Evolutionary conservation across 2,113 vertebrate genomes (phyloP), one percentile per base, ranked within the genome.

Genomic region (Aspidoscelis tigris): DNA sequence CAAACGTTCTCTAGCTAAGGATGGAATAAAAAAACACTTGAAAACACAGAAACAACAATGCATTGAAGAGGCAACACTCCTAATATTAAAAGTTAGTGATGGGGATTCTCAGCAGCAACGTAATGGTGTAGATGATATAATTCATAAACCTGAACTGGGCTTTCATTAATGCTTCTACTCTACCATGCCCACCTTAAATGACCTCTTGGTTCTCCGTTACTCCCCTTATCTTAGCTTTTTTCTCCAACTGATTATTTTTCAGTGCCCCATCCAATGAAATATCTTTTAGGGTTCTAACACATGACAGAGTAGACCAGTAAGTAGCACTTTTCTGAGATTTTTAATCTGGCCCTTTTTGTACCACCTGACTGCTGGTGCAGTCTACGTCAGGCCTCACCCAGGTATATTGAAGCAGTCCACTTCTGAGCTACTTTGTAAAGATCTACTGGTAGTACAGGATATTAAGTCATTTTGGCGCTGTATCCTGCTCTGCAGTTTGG

Each of bases 21-120:
- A 64, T 53, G 61, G 16, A 10, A 39, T 47, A 66, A 4, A 66
- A 4, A 10, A 26, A 50, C 47, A 80, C 14, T n/a, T 69, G 44
- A n/a, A 69, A 65, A 84, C 68, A 12, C 69, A 69, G 53, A 80
- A 71, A 84, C 1, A 64, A 7, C 47, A 87, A 41, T 66, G 22
- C 2, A 16, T 20, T 78, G 10, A 26, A 14, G 1, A 12, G 39
- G 22, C 20, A 78, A 22, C 8, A 78, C 21, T 12, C 10, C 12
- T 24, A 65, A 24, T 16, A 24, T 66, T 44, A 44, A 41, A 44
- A 66, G 33, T 33, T 33, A 33, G 33, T 33, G 69, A 33, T 80
- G 47, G 44, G 55, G 39, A 26, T 7, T 26, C 24, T 5, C 55
- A 47, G 22, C 16, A 11, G 80, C 39, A 26, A 24, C 22, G 24